Evolutionary conservation across 2,888 invertebrate genomes (phyloP).

Genomic region (Incurvaria masculella): DNA sequence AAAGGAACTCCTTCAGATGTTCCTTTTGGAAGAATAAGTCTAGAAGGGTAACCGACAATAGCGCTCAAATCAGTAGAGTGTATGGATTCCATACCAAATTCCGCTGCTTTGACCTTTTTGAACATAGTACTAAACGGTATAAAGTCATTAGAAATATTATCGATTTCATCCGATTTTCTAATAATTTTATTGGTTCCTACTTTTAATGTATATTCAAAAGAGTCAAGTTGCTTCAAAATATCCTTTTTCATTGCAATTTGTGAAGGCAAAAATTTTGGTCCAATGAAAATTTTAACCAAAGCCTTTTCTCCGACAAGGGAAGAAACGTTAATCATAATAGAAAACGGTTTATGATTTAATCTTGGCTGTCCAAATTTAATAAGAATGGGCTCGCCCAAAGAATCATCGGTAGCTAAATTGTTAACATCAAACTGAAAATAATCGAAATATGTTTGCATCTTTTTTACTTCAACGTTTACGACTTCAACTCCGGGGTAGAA

Average conservation of each 20-base stretch:
- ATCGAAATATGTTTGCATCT: constrained; percentile 64
- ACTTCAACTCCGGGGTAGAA: constrained; percentile 62
- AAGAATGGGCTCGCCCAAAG: constrained; percentile 29
- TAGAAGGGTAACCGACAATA: constrained; percentile 64
- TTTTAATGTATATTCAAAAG: constrained; percentile 55
- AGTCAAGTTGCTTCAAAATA: constrained; percentile 58
- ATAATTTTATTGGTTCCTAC: constrained; percentile 63
- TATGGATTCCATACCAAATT: constrained; percentile 48
- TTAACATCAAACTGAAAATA: constrained; percentile 62
- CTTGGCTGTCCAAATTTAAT: constrained; percentile 57
- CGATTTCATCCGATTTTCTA: constrained; percentile 60
- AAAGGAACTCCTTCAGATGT: constrained; percentile 60
- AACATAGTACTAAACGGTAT: constrained; percentile 57
- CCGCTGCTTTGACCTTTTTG: constrained; percentile 58
- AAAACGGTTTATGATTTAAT: constrained; percentile 70
- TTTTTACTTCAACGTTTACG: constrained; percentile 59
- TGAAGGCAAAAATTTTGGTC: constrained; percentile 64
- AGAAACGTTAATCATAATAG: constrained; percentile 58
- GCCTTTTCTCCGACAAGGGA: constrained; percentile 59
- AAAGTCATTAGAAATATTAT: constrained; percentile 57
- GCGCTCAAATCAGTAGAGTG: constrained; percentile 44
- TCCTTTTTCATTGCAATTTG: constrained; percentile 49
- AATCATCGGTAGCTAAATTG: constrained; percentile 48
- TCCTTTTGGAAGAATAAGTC: constrained; percentile 70
- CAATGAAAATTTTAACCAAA: constrained; percentile 63